Evolutionary conservation across 2,888 invertebrate species (phyloP), one percentile per base, ranked within the genome.

Genomic region (Dinocampus coccinellae): DNA sequence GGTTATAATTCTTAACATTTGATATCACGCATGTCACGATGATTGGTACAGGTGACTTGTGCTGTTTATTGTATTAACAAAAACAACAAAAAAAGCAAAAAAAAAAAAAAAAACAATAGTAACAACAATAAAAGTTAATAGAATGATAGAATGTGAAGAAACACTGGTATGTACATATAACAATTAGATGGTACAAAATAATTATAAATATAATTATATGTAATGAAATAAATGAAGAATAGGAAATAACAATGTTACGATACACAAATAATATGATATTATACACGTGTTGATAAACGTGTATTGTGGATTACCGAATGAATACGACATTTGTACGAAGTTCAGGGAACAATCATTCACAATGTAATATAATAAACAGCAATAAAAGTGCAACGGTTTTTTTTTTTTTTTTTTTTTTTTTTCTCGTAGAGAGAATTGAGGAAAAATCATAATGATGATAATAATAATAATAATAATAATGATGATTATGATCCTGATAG

Each of bases 321-420:
- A 47, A 64, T n/a, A n/a, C n/a, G n/a, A n/a, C n/a, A n/a, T n/a
- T n/a, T n/a, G n/a, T n/a, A n/a, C n/a, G n/a, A n/a, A n/a, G n/a
- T n/a, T n/a, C n/a, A n/a, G n/a, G n/a, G n/a, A n/a, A 63, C 42
- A 66, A 39, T 29, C 63, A 29, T 47, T 63, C 42, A 64, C 20
- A 68, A 47, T 66, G 55, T 36, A 53, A 62, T 62, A 71, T n/a
- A n/a, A 70, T 42, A 53, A 61, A 67, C 66, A 61, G 71, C 66
- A 66, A 62, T 66, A 66, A 57, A 47, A 66, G 71, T 61, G 42
- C 66, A 67, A 71, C 71, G 71, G 71, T 71, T 66, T 71, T 61
- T 66, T 71, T 71, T 62, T 34, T 52, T n/a, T n/a, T n/a, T n/a
- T n/a, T n/a, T n/a, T n/a, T n/a, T n/a, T n/a, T n/a, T n/a, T n/a